Evolutionary conservation across 2,113 vertebrate genomes (phyloP).

Genomic region (Syngnathus scovelli): DNA sequence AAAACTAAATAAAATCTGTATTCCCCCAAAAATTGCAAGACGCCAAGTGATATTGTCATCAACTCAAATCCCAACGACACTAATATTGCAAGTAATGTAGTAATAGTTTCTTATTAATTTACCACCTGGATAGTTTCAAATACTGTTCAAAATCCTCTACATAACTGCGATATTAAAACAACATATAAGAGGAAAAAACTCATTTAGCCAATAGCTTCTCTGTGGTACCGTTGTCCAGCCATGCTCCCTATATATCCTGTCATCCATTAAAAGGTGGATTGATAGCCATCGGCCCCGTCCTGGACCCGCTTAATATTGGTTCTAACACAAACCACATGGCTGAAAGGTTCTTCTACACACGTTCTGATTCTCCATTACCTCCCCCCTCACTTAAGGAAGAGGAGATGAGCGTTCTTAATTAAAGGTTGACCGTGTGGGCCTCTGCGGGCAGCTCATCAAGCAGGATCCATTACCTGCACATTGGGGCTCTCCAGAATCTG

Average conservation of each 20-base stretch:
- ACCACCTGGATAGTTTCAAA: not conserved
- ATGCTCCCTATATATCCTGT: constrained; percentile 47
- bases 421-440: constrained; percentile 65
- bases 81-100: not conserved
- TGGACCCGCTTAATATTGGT: constrained; percentile 61
- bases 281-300: constrained; percentile 65
- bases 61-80: not conserved
- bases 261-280: constrained; percentile 67
- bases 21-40: not conserved
- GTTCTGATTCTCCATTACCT: constrained; percentile 16
- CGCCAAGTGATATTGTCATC: not conserved
- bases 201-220: constrained; percentile 83
- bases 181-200: constrained; percentile 11
- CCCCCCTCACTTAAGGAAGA: constrained; percentile 32
- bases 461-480: constrained; percentile 56
- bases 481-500: constrained; percentile 40
- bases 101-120: not conserved
- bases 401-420: constrained; percentile 69
- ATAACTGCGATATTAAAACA: not conserved
- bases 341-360: constrained; percentile 41
- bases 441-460: constrained; percentile 37
- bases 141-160: not conserved
- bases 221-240: constrained; percentile 51
- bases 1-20: not conserved
- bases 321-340: constrained; percentile 72